Evolutionary conservation across 2,888 invertebrate species (phyloP).

Genomic region (Vesta saturnalis): DNA sequence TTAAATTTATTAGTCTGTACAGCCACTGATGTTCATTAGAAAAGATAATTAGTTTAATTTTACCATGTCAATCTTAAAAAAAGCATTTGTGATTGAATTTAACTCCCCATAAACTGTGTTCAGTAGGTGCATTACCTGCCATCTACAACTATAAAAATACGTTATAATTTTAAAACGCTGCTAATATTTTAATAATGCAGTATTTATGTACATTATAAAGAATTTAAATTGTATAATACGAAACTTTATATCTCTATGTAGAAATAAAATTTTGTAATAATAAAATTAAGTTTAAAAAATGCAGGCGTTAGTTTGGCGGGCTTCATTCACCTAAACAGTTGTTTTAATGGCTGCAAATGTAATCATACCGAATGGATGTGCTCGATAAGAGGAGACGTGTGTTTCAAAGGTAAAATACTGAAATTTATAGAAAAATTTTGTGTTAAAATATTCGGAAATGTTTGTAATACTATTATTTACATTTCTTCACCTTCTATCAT

Average conservation of each 20-base stretch:
- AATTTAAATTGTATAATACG: no score
- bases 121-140: conserved; percentile 15
- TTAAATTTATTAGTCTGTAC: no score
- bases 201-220: conserved; percentile 2
- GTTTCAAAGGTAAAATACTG: conserved; percentile 44
- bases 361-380: conserved; percentile 55
- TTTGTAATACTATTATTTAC: not conserved
- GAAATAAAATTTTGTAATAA: not conserved
- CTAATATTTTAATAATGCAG: not conserved
- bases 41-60: no score
- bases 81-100: no score
- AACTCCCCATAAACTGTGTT: no score
- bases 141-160: conserved; percentile 35
- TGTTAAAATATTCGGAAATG: not conserved
- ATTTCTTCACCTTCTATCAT: not conserved
- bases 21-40: no score
- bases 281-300: not conserved
- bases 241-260: conserved; percentile 19
- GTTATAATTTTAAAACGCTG: conserved; percentile 34
- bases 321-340: conserved; percentile 53
- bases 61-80: no score
- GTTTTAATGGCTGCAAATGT: conserved; percentile 60
- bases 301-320: conserved; percentile 51
- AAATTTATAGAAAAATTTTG: not conserved
- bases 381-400: conserved; percentile 51